Evolutionary conservation across 2,888 invertebrate genomes (phyloP), one percentile per base, ranked within the genome.

Genomic region (Cremastinae sp.): DNA sequence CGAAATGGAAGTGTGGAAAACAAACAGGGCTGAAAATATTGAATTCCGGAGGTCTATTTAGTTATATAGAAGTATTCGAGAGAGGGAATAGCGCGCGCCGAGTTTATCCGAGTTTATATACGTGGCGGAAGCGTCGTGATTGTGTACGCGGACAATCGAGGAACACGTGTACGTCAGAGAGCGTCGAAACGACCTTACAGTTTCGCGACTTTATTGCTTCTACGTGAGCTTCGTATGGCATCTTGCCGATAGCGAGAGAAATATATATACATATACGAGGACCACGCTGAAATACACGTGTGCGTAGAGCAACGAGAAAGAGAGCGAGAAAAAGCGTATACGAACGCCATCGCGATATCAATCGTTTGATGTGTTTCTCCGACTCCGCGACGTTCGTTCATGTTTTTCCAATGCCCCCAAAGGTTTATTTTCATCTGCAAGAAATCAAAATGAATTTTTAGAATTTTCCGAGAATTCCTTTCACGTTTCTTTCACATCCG

Each of bases 131-230:
- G 10, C 10, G 56, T 47, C 20, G 28, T 28, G 47, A 56, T 14
- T 56, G 36, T 14, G 16, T 12, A 12, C 45, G 10, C 36, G 56
- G 18, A 10, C 66, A 8, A 28, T 51, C 28, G 49, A 28, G 28
- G 28, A 41, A 36, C 36, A 41, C 41, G 20, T 49, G 59, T 43
- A 45, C 43, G 54, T 51, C 28, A 49, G 38, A 49, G 41, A 58
- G 49, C 34, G 68, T 58, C 34, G 1, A 20, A 41, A 51, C 38
- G 51, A 64, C 22, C 64, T 14, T 62, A 43, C 47, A 68, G 56
- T 56, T 68, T 49, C 58, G 20, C 56, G 38, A 68, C 69, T 69
- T 66, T 69, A 69, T 69, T 69, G 69, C 69, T 47, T 58, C 28
- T 58, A 69, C 56, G 68, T 41, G 59, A 59, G 59, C 14, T 59